A percentile compares a stretch with the other conserved stretches of the same genome.
These are phyloP conservation scores for Ricordea florida DNA, from an alignment of 92 coral and sea anemone species.

Conservation along the genomic window DNA sequence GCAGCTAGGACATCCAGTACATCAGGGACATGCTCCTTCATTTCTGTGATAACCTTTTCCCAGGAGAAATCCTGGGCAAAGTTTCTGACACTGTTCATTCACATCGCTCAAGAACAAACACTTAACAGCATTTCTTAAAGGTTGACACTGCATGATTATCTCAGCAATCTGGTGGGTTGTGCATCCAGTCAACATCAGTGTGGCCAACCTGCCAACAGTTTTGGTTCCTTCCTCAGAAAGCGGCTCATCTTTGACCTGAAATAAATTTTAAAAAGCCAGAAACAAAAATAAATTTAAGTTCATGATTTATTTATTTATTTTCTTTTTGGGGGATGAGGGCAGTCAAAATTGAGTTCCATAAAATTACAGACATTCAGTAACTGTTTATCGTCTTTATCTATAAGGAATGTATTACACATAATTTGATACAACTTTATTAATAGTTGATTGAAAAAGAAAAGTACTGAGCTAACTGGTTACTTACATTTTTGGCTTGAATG, in stretches of 20 bases:
- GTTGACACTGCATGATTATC: too few relatives aligned
- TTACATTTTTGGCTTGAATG: slow-evolving; percentile 7
- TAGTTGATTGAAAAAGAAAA: slow-evolving; percentile 5
- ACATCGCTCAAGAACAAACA: not conserved
- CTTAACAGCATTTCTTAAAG: not conserved
- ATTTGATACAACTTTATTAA: not conserved
- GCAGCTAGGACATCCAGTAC: slow-evolving; percentile 46
- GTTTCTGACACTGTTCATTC: not conserved
- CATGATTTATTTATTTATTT: not conserved
- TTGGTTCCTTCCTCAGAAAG: too few relatives aligned
- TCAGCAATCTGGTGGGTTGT: too few relatives aligned
- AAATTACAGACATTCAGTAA: slow-evolving; percentile 12
- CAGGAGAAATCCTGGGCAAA: slow-evolving; percentile 22
- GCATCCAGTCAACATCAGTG: too few relatives aligned
- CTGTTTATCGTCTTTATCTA: slow-evolving; percentile 5
- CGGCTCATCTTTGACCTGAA: too few relatives aligned
- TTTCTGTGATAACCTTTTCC: slow-evolving; percentile 38
- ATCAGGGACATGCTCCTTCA: slow-evolving; percentile 61
- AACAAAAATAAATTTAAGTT: not conserved
- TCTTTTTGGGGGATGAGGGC: slow-evolving; percentile 2
- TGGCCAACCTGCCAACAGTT: too few relatives aligned
- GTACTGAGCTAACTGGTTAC: slow-evolving; percentile 1
- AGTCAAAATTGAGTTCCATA: too few relatives aligned
- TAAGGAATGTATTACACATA: not conserved
- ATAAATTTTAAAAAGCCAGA: too few relatives aligned